Base-by-base conservation (phyloP, 2,113 vertebrate genomes). In the Buteo buteo region DNA sequence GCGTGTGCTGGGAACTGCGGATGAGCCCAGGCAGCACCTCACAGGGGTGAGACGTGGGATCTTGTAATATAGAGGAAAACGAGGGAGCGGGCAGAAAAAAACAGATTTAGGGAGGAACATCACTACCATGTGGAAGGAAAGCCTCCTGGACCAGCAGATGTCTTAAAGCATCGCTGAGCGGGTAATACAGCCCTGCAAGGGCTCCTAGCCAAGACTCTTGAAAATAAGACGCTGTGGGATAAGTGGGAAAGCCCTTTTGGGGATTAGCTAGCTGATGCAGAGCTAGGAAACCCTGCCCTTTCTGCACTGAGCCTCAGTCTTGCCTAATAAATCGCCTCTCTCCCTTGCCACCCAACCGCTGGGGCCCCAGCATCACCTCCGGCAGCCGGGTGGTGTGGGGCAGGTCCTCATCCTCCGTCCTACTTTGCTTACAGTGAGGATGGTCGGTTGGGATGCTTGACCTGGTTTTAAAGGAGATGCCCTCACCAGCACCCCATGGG, bases 111-210 rank as follows among this genome's bases (percentile, higher is more conserved):
- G 47, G 58, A 44, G 52, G 47, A 74, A 22, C 10, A 7, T 8
- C 42, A 9, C 52, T 0, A 9, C 64, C 2, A 4, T 0, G 0
- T 1, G 79, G 40, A 72, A 73, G 44, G 49, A 65, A 69, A 86
- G 18, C 8, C 44, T 47, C 70, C 76, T 10, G 38, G 13, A 17
- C 2, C n/a, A 32, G 58, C 2, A 2, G 62, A 20, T 49, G 71
- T 14, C 44, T 70, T 44, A 58, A 36, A 70, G 42, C 70, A n/a
- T n/a, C 1, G 0, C 49, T 0, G 4, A 49, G 31, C 0, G 1
- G 29, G 36, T 38, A 36, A 9, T 47, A 22, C n/a, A 38, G 17
- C 36, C 8, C 62, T 2, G 8, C 78, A 6, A 7, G 34, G 58
- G 45, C 71, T 45, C 52, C 6, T 6, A 26, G 89, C n/a, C 77